Base-by-base conservation (phyloP, 2,797 vertebrate genomes). In the Siniperca scherzeri region DNA sequence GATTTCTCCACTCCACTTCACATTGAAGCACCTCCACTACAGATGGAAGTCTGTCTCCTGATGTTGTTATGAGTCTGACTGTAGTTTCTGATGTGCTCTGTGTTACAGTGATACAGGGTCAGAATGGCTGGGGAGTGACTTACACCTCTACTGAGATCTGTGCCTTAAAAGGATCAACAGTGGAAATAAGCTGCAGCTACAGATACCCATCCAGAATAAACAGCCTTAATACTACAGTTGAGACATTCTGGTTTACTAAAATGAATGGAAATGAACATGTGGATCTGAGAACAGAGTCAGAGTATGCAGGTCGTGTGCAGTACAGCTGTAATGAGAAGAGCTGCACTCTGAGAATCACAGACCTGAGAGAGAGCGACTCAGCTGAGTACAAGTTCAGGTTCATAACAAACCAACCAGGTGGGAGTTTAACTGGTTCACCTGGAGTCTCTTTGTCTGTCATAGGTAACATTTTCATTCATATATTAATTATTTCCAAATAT, bases 361-460 rank as follows among this genome's bases (percentile, higher is more conserved):
- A 84, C 71, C 25, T 86, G 55, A 80, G 38, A 68, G 21, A 25
- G 52, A 73, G 57, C 1, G 87, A 89, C 56, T 71, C 84, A 13
- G 64, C 50, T n/a, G 3, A 6, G 16, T 86, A 86, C 66, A 27
- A 9, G 19, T 82, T 86, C 55, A 76, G 27, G 4, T 25, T 86
- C 1, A 44, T 2, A 11, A 81, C 81, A 36, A 40, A 62, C 55
- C 11, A 13, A 0, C 1, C 0, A 36, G 11, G 0, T 1, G 12
- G 56, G 5, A 7, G 0, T 19, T 27, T 2, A 5, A 7, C 11
- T 55, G 62, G 38, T 46, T 2, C 0, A 5, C 64, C 76, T 73
- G 87, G 89, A 61, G 84, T 88, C 38, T 44, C 3, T 36, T 10
- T 92, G 77, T 13, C 48, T 25, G 80, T 91, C 33, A 65, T 57